Percentiles rank a stretch among this genome's conserved stretches.
phyloP scores from a whole-genome alignment of 2,797 vertebrate species.

The Triplophysa yarkandensis region DNA sequence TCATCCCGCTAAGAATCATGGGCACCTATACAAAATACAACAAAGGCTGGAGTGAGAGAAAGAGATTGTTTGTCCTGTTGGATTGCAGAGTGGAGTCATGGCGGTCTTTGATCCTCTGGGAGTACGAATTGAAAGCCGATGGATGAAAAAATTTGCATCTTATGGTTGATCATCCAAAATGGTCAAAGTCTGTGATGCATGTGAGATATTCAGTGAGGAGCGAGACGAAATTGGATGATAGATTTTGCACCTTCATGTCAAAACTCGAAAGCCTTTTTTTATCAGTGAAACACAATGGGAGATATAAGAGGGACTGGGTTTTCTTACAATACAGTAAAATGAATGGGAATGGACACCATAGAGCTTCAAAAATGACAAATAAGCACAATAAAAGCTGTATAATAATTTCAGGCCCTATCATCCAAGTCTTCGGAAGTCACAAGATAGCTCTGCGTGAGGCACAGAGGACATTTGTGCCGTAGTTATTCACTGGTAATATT shows the following conservation, averaged over 20 bases:
- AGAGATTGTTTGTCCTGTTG: conserved; percentile 16
- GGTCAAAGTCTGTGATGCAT: not conserved
- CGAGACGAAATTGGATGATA: not conserved
- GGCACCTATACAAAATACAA: conserved; percentile 11
- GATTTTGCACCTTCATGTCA: not conserved
- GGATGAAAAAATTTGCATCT: not conserved
- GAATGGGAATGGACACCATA: not conserved
- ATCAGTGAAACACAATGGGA: not conserved
- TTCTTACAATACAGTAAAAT: not conserved
- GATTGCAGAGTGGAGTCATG: not conserved
- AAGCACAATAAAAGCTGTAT: not conserved
- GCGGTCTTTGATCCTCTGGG: conserved; percentile 26
- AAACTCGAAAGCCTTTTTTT: not conserved
- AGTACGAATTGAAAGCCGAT: not conserved
- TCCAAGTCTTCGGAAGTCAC: not conserved
- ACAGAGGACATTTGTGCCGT: not conserved
- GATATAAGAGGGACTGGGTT: not conserved
- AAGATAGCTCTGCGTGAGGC: not conserved
- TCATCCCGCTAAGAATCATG: conserved; percentile 21
- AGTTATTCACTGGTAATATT: not conserved
- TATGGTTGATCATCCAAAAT: not conserved
- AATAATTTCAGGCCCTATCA: not conserved
- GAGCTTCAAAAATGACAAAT: not conserved
- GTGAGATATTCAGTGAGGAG: not conserved
- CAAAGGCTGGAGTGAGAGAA: conserved; percentile 2